A percentile compares a stretch with the other conserved stretches of the same genome.
phyloP scores from a whole-genome alignment of 2,888 invertebrate species.

The Coremacera marginata region DNA sequence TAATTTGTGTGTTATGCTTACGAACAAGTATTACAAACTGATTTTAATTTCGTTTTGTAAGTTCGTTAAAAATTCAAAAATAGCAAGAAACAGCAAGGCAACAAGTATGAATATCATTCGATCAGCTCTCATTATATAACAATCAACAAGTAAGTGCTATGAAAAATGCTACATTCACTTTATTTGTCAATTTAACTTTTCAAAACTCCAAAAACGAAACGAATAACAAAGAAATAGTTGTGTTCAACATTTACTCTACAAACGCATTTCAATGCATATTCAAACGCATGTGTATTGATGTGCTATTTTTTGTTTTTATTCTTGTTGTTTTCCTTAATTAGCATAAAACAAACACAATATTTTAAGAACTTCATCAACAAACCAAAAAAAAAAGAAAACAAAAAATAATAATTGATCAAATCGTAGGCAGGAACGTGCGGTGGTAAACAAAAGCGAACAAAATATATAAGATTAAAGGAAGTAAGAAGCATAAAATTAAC shows the following conservation, averaged over 20 bases:
- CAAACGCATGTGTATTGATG: neutral
- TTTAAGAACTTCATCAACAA: conserved; percentile 29
- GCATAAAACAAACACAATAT: conserved; percentile 21
- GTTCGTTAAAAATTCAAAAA: conserved; percentile 3
- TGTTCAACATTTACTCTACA: conserved; percentile 17
- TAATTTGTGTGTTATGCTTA: neutral
- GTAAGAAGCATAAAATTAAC: conserved; percentile 39
- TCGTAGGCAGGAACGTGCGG: conserved; percentile 70
- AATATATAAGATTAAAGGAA: conserved; percentile 43
- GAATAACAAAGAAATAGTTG: conserved; percentile 29
- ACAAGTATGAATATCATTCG: conserved; percentile 9
- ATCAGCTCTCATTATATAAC: neutral
- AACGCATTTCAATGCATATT: neutral
- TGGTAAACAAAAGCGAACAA: conserved; percentile 57
- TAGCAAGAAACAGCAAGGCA: neutral
- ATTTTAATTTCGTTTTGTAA: conserved; percentile 9
- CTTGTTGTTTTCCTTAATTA: neutral
- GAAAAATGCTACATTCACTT: neutral
- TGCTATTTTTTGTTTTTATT: conserved; percentile 25
- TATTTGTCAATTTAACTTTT: neutral
- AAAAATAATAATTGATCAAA: conserved; percentile 64
- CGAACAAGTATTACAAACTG: conserved; percentile 33
- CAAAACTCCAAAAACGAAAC: conserved; percentile 30
- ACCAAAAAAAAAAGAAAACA: conserved; percentile 32
- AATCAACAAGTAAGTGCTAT: neutral